Percentiles rank a stretch among this genome's conserved stretches.
phyloP scores from a whole-genome alignment of 2,888 invertebrate species.

The Smittia aterrima region DNA sequence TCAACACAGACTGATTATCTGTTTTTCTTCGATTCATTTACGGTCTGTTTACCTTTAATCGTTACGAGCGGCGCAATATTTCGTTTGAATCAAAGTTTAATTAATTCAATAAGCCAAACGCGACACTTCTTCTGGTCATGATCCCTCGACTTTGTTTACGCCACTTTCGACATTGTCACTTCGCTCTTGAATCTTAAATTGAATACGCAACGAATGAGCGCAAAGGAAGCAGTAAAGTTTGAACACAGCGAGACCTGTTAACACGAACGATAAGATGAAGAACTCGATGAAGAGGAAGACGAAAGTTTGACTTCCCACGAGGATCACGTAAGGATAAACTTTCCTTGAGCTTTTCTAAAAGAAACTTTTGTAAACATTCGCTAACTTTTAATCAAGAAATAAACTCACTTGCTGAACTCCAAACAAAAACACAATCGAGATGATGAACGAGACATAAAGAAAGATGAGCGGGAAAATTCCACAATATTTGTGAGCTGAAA shows the following conservation, averaged over 20 bases:
- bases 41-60: no score
- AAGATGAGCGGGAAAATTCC: neutral
- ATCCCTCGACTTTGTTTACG: no score
- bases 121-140: no score
- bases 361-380: neutral
- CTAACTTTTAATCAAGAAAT: neutral
- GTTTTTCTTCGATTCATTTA: no score
- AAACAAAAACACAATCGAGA: neutral
- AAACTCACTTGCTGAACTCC: neutral
- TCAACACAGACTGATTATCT: no score
- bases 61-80: no score
- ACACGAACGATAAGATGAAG: neutral
- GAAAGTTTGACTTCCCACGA: neutral
- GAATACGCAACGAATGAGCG: neutral
- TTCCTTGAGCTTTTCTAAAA: neutral
- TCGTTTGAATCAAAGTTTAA: no score
- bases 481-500: neutral
- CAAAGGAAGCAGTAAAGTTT: neutral
- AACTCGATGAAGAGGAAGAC: neutral
- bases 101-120: no score
- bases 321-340: neutral
- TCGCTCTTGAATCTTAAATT: neutral
- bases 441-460: neutral
- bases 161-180: no score
- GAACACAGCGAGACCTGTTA: neutral